A percentile compares a stretch with the other conserved stretches of the same genome.
phyloP scores from a whole-genome alignment of 2,888 invertebrate genomes.

The Andrena haemorrhoa region DNA sequence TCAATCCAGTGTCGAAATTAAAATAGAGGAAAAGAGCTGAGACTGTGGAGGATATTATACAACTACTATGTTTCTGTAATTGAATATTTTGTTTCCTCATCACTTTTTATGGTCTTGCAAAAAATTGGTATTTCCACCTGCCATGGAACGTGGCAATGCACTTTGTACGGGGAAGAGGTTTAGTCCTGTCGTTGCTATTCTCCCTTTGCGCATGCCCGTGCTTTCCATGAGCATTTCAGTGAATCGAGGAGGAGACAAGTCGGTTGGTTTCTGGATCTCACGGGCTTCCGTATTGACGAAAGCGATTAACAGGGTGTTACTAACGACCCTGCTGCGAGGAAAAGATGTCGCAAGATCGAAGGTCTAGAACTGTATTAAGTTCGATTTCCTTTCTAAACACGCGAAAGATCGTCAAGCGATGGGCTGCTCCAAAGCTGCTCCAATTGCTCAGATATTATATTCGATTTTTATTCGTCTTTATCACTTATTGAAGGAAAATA shows the following conservation, averaged over 20 bases:
- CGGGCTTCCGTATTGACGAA: constrained; percentile 35
- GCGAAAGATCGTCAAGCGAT: background rate
- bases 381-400: constrained; percentile 13
- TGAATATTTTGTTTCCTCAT: too few relatives aligned
- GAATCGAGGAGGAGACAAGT: constrained; percentile 1
- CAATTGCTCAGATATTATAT: background rate
- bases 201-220: background rate
- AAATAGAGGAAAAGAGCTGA: too few relatives aligned
- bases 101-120: too few relatives aligned
- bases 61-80: too few relatives aligned
- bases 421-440: background rate
- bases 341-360: background rate
- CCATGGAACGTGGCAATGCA: too few relatives aligned
- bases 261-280: background rate
- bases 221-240: background rate
- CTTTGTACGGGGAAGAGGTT: too few relatives aligned
- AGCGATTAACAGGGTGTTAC: constrained; percentile 46
- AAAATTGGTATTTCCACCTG: too few relatives aligned
- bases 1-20: too few relatives aligned
- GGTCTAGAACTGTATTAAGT: background rate
- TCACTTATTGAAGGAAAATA: background rate
- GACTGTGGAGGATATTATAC: too few relatives aligned
- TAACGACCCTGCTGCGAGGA: constrained; percentile 39
- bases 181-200: background rate
- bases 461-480: background rate